These are phyloP conservation scores for Protonemura montana DNA, from an alignment of 2,888 invertebrate species.

Conservation along the genomic window DNA sequence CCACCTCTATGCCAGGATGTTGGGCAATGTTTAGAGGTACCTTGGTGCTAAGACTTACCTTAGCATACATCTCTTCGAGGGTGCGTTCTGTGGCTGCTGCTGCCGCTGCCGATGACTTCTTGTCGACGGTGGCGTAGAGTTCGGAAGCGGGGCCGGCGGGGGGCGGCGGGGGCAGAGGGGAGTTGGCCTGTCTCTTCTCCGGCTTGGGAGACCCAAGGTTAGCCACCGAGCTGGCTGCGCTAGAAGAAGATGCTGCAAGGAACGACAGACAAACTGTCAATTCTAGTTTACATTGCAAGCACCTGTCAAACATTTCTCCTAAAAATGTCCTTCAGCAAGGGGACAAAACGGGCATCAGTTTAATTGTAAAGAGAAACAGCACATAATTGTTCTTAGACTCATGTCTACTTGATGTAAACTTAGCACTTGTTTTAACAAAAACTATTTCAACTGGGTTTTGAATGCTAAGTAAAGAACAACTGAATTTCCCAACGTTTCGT, in stretches of 20 bases:
- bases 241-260: slow-evolving; percentile 75
- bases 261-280: background rate
- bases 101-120: slow-evolving; percentile 49
- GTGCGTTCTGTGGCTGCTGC: slow-evolving; percentile 59
- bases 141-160: slow-evolving; percentile 54
- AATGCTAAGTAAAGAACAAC: too few relatives aligned
- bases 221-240: slow-evolving; percentile 73
- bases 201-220: slow-evolving; percentile 88
- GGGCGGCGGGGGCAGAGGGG: slow-evolving; percentile 85
- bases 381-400: too few relatives aligned
- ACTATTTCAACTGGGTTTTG: too few relatives aligned
- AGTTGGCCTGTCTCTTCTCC: slow-evolving; percentile 89
- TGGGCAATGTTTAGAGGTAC: too few relatives aligned
- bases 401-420: too few relatives aligned
- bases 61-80: slow-evolving; percentile 90
- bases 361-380: too few relatives aligned
- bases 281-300: background rate
- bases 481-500: too few relatives aligned
- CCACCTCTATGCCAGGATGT: too few relatives aligned
- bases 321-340: too few relatives aligned
- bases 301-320: background rate
- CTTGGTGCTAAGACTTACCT: slow-evolving; percentile 55
- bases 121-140: slow-evolving; percentile 58
- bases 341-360: too few relatives aligned
- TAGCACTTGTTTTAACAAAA: too few relatives aligned